Conservation (phyloP, 2,113 vertebrate species). For the Megaptera novaeangliae region DNA sequence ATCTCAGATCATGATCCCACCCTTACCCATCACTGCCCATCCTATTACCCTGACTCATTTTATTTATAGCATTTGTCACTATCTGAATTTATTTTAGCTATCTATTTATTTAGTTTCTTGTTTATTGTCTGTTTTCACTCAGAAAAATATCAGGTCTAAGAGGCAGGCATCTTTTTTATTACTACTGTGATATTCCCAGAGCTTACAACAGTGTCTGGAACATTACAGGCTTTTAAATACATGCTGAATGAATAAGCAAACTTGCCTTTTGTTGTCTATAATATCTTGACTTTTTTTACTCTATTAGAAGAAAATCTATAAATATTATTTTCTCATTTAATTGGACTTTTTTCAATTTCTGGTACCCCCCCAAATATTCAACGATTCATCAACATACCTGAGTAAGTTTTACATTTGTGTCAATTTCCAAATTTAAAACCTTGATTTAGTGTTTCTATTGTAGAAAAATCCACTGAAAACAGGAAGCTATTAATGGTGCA, state of each 20-base stretch:
- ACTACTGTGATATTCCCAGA: not conserved
- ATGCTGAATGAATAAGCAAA: not conserved
- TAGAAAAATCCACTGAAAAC: not conserved
- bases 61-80: not conserved
- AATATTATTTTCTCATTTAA: slow-evolving; percentile 25
- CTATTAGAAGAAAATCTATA: slow-evolving; percentile 23
- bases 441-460: slow-evolving; percentile 44
- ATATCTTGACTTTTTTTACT: not conserved
- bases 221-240: not conserved
- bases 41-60: not conserved
- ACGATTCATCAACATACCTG: slow-evolving; percentile 43
- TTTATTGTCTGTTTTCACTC: not conserved
- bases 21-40: not conserved
- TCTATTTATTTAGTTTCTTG: not conserved
- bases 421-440: slow-evolving; percentile 42
- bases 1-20: not conserved
- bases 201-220: not conserved
- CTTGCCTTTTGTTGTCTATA: not conserved
- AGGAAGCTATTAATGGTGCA: slow-evolving; percentile 28
- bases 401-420: slow-evolving; percentile 49
- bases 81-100: not conserved
- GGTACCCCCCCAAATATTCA: not conserved
- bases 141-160: not conserved
- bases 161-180: not conserved
- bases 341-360: slow-evolving; percentile 23